Percentiles rank a stretch among this genome's conserved stretches.
These are phyloP conservation scores for Corvus cornix DNA, from an alignment of 2,113 vertebrate species.

Conservation along the genomic window DNA sequence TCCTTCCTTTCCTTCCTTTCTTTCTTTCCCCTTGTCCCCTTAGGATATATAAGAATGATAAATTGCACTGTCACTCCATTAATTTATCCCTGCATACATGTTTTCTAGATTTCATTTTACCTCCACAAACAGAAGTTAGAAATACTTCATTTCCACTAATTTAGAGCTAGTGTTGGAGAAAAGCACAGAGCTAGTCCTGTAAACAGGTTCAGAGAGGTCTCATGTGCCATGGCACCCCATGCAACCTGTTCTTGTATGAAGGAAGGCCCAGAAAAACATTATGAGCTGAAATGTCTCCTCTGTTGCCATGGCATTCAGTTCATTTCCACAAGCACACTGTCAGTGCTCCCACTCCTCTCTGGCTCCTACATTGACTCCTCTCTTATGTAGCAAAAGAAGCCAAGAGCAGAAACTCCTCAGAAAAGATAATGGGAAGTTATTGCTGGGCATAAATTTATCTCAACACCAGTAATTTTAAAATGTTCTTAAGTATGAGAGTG, in stretches of 20 bases:
- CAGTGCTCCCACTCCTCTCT: background rate
- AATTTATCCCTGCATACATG: background rate
- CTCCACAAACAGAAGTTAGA: background rate
- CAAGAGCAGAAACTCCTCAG: background rate
- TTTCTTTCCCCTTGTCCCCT: background rate
- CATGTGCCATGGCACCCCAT: accelerated
- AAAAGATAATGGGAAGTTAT: background rate
- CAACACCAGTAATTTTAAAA: background rate
- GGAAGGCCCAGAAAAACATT: background rate
- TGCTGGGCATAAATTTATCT: background rate
- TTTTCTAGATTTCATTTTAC: background rate
- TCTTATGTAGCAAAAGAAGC: background rate
- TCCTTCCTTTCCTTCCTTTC: too few relatives aligned
- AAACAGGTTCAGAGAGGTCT: background rate
- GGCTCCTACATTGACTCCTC: background rate
- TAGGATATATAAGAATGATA: background rate
- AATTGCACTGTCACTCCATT: background rate
- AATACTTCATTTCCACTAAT: background rate
- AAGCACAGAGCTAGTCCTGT: background rate
- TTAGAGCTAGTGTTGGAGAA: background rate
- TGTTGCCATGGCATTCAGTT: background rate
- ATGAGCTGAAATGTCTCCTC: background rate
- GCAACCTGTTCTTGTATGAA: background rate
- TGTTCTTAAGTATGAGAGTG: background rate
- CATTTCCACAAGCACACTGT: background rate